phyloP scores from a whole-genome alignment of 2,888 invertebrate genomes.

The Orchesella flavescens region DNA sequence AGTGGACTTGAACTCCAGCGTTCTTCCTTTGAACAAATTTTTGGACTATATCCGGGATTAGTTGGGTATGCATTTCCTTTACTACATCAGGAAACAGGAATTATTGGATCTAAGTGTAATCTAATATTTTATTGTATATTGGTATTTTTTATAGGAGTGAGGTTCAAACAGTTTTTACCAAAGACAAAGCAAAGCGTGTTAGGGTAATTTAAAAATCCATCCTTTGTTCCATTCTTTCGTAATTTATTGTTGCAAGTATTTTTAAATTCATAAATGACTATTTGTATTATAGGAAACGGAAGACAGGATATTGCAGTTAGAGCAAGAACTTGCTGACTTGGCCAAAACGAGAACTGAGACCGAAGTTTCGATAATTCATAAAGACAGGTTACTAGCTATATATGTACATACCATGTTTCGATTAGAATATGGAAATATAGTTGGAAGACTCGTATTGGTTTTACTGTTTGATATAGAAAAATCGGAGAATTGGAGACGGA shows the following conservation, averaged over 20 bases:
- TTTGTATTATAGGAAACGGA: conserved; percentile 59
- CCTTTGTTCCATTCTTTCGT: too few relatives aligned
- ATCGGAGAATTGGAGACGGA: conserved; percentile 66
- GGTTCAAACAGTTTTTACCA: conserved; percentile 71
- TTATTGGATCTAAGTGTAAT: too few relatives aligned
- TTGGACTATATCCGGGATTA: conserved; percentile 70
- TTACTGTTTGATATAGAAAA: conserved; percentile 36
- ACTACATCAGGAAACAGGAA: too few relatives aligned
- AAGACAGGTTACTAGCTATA: conserved; percentile 34
- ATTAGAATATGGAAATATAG: background rate
- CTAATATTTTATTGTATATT: too few relatives aligned
- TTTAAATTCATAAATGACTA: background rate
- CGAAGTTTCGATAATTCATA: conserved; percentile 37
- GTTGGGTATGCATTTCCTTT: conserved; percentile 62
- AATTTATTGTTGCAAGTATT: background rate
- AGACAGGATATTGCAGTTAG: conserved; percentile 53
- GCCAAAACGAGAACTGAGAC: conserved; percentile 45
- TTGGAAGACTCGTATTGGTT: background rate
- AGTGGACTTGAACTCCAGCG: conserved; percentile 67
- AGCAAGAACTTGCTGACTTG: conserved; percentile 57
- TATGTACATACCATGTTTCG: background rate
- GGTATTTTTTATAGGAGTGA: conserved; percentile 61
- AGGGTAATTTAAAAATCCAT: conserved; percentile 61
- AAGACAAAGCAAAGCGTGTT: conserved; percentile 66
- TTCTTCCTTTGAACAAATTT: conserved; percentile 68